Evolutionary conservation across 2,888 invertebrate species (phyloP).

Genomic region (Epsilonema sp.): DNA sequence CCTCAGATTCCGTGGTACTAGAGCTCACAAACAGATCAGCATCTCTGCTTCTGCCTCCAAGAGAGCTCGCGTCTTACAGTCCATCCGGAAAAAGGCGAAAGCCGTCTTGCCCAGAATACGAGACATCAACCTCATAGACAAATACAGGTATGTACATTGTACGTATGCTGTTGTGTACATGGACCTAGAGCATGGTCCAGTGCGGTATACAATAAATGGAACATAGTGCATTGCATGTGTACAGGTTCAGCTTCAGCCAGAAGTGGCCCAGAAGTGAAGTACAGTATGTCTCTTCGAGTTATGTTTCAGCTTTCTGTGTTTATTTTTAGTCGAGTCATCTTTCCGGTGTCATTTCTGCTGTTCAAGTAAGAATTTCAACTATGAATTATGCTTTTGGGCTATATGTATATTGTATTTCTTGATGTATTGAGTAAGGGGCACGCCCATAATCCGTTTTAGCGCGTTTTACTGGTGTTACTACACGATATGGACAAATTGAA

Average conservation of each 20-base stretch:
- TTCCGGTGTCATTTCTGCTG: conserved; percentile 78
- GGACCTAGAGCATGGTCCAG: too few relatives aligned
- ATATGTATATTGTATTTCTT: background rate
- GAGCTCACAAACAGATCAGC: background rate
- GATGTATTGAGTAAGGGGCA: background rate
- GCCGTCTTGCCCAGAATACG: conserved; percentile 63
- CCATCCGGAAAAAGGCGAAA: conserved; percentile 3
- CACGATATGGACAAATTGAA: background rate
- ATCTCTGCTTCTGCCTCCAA: background rate
- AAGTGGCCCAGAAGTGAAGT: too few relatives aligned
- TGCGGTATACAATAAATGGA: background rate
- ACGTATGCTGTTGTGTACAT: too few relatives aligned
- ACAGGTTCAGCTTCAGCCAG: too few relatives aligned
- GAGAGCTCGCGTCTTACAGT: background rate
- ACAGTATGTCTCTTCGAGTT: too few relatives aligned
- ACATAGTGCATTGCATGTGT: conserved; percentile 47
- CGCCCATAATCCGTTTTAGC: conserved; percentile 10
- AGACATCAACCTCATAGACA: conserved; percentile 92
- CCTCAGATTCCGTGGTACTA: background rate
- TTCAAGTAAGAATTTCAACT: conserved; percentile 81
- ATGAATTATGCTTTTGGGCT: too few relatives aligned
- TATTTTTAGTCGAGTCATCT: conserved; percentile 74
- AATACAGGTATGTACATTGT: conserved; percentile 76
- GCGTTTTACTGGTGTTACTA: conserved; percentile 14
- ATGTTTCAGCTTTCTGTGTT: conserved; percentile 78